These are phyloP conservation scores for Eupristina koningsbergeri DNA, from an alignment of 1,140 invertebrate genomes.

Conservation along the genomic window DNA sequence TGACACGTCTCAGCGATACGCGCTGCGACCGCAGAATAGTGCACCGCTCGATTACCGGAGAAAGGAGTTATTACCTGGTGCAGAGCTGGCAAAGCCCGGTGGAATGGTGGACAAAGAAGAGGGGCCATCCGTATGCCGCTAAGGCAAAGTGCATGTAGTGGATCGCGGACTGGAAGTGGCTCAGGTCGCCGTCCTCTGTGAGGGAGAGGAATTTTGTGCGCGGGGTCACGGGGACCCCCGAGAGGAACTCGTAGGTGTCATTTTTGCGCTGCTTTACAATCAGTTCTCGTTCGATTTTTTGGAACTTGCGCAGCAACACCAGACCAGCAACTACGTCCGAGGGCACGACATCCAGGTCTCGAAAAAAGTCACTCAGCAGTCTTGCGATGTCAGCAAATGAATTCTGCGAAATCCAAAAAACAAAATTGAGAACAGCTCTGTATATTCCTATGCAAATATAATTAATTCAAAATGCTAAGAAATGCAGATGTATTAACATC, in stretches of 20 bases:
- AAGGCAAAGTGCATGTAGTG: slow-evolving; percentile 92
- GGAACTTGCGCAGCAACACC: slow-evolving; percentile 86
- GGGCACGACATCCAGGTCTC: slow-evolving; percentile 92
- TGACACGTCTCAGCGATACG: no score
- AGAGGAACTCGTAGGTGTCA: slow-evolving; percentile 92
- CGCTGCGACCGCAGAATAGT: no score
- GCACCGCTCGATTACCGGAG: no score
- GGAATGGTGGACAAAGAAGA: slow-evolving; percentile 84
- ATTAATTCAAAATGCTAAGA: no score
- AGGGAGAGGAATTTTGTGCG: slow-evolving; percentile 88
- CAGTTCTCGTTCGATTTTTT: slow-evolving; percentile 84
- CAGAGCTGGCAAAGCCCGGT: slow-evolving; percentile 84
- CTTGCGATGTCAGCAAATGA: slow-evolving; percentile 90
- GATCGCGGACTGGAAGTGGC: slow-evolving; percentile 84
- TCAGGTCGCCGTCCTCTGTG: slow-evolving; percentile 83
- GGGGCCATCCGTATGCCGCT: slow-evolving; percentile 92
- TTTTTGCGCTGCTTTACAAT: slow-evolving; percentile 87
- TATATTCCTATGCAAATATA: no score
- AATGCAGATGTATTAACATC: no score
- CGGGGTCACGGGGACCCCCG: slow-evolving; percentile 88
- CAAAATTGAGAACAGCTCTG: no score
- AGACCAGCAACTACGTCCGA: slow-evolving; percentile 92
- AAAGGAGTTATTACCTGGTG: slow-evolving; percentile 79
- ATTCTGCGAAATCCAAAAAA: slow-evolving; percentile 75
- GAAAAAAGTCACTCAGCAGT: slow-evolving; percentile 90